Base-by-base conservation (phyloP, 2,888 invertebrate species). In the Nineta flava region DNA sequence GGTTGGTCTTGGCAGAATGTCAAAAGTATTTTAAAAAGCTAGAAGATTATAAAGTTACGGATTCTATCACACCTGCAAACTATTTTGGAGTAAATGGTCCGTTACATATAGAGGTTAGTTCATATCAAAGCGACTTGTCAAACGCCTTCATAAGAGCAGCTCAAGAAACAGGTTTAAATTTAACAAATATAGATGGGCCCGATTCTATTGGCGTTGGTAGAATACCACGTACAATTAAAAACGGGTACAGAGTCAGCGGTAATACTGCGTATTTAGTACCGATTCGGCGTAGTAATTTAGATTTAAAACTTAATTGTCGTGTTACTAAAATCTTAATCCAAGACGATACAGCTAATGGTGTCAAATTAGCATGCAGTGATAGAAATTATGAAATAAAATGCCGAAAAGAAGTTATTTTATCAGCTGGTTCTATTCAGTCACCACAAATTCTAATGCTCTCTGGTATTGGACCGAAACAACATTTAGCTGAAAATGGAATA, bases 361-460 rank as follows among this genome's bases (percentile, higher is more conserved):
- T 91, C 0, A 86, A 90, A 62, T 88, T 85, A 60, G 66, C 81
- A 1, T 76, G 86, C 55, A 75, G 83, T 55, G 88, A 87, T 2
- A 70, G 75, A 34, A 77, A 76, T 50, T 79, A 81, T 59, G 69
- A 78, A 0, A 81, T 84, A 0, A 69, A 76, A 51, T 91, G 90
- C 0, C 75, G 76, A 48, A 85, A 86, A 58, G 91, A 91, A 65
- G 79, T 95, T 0, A 86, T 95, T 46, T 62, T 95, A 40, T 83
- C 90, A 10, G 92, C 91, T 0, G 95, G 95, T 0, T 80, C 94
- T 1, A 87, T 96, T 31, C 94, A 94, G 62, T 83, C 85, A 10
- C 91, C 95, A 0, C 94, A 95, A 62, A 68, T 96, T 48, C 68
- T 96, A 52, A 90, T 94, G 90, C 67, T 95, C 1, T 92, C 92